Evolutionary conservation across 2,113 vertebrate species (phyloP).

Genomic region (Indri indri): DNA sequence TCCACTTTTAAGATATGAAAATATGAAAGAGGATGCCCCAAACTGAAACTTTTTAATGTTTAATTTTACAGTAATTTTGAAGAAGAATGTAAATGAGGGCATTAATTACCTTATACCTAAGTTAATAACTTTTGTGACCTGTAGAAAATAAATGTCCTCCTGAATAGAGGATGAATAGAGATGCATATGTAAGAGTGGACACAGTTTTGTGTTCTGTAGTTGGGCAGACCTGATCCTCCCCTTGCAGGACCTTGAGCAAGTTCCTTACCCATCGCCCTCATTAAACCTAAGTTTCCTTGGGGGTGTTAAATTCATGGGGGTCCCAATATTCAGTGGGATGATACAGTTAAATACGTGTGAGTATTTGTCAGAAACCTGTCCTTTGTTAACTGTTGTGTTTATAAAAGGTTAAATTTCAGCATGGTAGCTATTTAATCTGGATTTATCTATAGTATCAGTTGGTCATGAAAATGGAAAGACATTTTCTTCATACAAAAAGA

Average conservation of each 20-base stretch:
- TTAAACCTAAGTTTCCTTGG: neutral
- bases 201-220: neutral
- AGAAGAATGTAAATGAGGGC: neutral
- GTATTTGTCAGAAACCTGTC: neutral
- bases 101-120: neutral
- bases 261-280: neutral
- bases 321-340: neutral
- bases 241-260: neutral
- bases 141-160: neutral
- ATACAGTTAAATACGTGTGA: accelerated
- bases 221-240: neutral
- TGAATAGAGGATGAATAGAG: neutral
- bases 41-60: neutral
- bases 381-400: neutral
- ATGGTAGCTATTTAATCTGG: neutral
- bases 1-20: neutral
- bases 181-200: too few relatives aligned
- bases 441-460: neutral
- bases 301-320: neutral
- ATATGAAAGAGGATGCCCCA: neutral
- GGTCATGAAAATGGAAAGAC: too few relatives aligned
- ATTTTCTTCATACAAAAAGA: accelerated
- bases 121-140: neutral
- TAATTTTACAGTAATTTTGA: neutral
- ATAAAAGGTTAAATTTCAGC: neutral